phyloP scores from a whole-genome alignment of 2,888 invertebrate genomes.

The Tolmerus cingulatus region DNA sequence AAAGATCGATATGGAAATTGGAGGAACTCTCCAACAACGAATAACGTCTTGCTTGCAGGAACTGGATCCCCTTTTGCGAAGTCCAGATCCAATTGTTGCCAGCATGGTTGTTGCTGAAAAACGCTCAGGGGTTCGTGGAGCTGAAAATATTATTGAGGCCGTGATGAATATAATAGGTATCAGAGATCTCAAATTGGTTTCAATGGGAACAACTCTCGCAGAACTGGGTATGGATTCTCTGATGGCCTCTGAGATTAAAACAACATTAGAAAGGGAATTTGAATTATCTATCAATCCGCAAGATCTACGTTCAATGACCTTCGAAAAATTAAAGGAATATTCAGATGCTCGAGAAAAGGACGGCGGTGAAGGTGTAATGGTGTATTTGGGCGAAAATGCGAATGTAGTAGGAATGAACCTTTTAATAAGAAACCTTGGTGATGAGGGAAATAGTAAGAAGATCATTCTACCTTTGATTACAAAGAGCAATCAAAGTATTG shows the following conservation, averaged over 20 bases:
- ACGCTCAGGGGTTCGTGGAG: slow-evolving; percentile 67
- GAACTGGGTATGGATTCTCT: slow-evolving; percentile 97
- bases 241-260: slow-evolving; percentile 97
- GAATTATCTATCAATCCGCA: slow-evolving; percentile 86
- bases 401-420: slow-evolving; percentile 66
- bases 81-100: slow-evolving; percentile 74
- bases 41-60: slow-evolving; percentile 82
- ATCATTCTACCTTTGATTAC: slow-evolving; percentile 68
- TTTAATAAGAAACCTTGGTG: slow-evolving; percentile 70
- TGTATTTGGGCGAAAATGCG: slow-evolving; percentile 57
- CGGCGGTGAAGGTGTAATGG: slow-evolving; percentile 54
- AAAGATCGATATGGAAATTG: slow-evolving; percentile 73
- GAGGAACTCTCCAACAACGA: slow-evolving; percentile 86
- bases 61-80: slow-evolving; percentile 77
- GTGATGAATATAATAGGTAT: slow-evolving; percentile 75
- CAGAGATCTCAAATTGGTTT: slow-evolving; percentile 74
- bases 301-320: slow-evolving; percentile 83
- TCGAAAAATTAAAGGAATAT: slow-evolving; percentile 64
- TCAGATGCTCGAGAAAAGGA: slow-evolving; percentile 55
- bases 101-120: slow-evolving; percentile 91
- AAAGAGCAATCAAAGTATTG: slow-evolving; percentile 58
- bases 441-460: slow-evolving; percentile 67
- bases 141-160: slow-evolving; percentile 75
- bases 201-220: slow-evolving; percentile 77
- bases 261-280: slow-evolving; percentile 87